Conservation (phyloP, 2,113 vertebrate species). For the Chloropsis cyanopogon region DNA sequence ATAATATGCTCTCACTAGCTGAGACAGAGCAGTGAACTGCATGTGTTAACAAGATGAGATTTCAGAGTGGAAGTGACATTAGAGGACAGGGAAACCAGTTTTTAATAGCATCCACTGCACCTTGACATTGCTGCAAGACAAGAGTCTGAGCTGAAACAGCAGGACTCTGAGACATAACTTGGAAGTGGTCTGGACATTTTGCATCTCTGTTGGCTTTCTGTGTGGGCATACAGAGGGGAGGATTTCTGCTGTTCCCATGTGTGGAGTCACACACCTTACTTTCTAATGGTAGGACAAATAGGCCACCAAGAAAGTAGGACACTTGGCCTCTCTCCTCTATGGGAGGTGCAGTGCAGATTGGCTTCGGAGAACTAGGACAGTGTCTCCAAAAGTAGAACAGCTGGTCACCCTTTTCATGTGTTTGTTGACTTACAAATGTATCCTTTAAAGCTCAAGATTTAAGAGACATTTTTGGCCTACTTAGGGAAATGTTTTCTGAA, state of each 20-base stretch:
- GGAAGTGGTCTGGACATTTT: neutral
- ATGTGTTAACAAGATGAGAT: conserved; percentile 38
- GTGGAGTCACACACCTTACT: neutral
- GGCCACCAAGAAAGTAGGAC: conserved; percentile 51
- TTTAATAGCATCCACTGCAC: neutral
- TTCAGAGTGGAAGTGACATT: conserved; percentile 15
- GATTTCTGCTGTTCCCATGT: neutral
- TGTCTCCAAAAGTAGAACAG: conserved; percentile 46
- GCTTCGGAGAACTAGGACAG: conserved; percentile 50
- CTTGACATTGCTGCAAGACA: neutral
- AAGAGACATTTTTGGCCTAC: conserved; percentile 27
- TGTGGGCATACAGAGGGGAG: neutral
- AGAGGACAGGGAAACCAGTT: neutral
- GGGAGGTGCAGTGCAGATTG: conserved; percentile 23
- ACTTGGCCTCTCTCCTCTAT: conserved; percentile 28
- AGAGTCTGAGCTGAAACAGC: neutral
- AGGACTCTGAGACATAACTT: neutral
- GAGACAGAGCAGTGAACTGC: conserved; percentile 9
- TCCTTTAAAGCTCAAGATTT: conserved; percentile 30
- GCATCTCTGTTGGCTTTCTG: neutral
- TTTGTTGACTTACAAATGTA: conserved; percentile 29
- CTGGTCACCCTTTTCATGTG: neutral
- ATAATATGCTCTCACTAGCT: conserved; percentile 11
- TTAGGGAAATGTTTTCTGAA: conserved; percentile 37
- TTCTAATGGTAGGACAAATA: conserved; percentile 34